Percentiles rank a stretch among this genome's conserved stretches.
Evolutionary conservation across 1,140 invertebrate species (phyloP).

Genomic region (Liolophura sinensis): DNA sequence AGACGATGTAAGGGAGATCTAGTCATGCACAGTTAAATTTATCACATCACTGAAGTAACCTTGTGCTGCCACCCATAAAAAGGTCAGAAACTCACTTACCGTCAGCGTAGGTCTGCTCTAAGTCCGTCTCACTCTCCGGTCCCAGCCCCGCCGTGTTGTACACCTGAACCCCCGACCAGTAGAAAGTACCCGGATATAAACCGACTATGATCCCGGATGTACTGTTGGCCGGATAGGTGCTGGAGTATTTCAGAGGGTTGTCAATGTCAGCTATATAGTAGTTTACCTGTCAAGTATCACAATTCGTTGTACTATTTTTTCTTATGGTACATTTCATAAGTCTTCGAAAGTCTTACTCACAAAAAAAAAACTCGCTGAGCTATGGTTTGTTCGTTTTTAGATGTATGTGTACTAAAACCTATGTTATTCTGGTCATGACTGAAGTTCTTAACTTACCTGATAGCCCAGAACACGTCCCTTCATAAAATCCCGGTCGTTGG

Average conservation of each 20-base stretch:
- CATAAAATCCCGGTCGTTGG: slow-evolving; percentile 80
- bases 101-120: slow-evolving; percentile 13
- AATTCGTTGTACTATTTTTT: background rate
- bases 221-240: slow-evolving; percentile 35
- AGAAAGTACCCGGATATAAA: slow-evolving; percentile 88
- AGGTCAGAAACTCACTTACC: no score
- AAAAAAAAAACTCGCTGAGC: no score
- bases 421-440: background rate
- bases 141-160: slow-evolving; percentile 95
- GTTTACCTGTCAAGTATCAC: slow-evolving; percentile 42
- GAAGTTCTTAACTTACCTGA: slow-evolving; percentile 65
- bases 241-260: slow-evolving; percentile 18
- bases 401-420: no score
- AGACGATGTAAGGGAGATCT: no score
- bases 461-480: slow-evolving; percentile 90
- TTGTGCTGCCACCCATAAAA: no score
- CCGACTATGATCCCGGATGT: slow-evolving; percentile 81
- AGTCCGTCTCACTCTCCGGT: slow-evolving; percentile 74
- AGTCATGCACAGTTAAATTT: no score
- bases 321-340: no score
- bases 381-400: no score
- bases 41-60: no score
- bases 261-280: slow-evolving; percentile 35
- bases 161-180: slow-evolving; percentile 92
- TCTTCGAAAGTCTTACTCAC: no score